Percentiles rank a stretch among this genome's conserved stretches.
phyloP scores from a whole-genome alignment of 2,888 invertebrate species.

The Neoascia interrupta region DNA sequence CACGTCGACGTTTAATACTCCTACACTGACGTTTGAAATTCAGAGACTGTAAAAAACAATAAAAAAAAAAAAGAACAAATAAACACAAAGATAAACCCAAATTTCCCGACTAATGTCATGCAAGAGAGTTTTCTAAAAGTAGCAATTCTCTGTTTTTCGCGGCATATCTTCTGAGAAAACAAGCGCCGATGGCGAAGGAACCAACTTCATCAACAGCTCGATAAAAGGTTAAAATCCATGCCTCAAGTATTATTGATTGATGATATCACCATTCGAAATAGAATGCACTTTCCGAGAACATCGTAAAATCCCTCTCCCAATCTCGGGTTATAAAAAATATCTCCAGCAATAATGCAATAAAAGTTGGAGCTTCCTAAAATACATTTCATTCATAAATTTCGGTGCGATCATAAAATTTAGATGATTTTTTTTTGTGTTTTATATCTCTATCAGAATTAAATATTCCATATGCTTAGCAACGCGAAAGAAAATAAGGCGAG shows the following conservation, averaged over 20 bases:
- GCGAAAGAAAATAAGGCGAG: not conserved
- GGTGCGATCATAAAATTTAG: not conserved
- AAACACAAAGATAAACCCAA: no score
- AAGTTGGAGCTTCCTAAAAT: conserved; percentile 9
- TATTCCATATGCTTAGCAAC: not conserved
- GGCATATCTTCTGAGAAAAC: no score
- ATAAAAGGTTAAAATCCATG: not conserved
- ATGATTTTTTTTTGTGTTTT: not conserved
- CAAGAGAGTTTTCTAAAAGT: no score
- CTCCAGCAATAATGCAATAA: not conserved
- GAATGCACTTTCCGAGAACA: not conserved
- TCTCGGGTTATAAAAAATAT: not conserved
- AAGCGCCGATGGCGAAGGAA: no score
- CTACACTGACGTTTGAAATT: no score
- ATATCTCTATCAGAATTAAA: not conserved
- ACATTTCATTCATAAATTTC: not conserved
- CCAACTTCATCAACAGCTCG: not conserved
- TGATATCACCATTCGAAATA: not conserved
- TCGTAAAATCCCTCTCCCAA: no score
- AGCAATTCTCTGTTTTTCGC: no score
- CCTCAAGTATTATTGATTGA: not conserved
- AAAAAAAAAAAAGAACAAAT: no score
- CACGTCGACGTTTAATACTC: no score
- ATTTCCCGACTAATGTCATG: no score
- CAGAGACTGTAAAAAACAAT: no score